phyloP scores from a whole-genome alignment of 2,113 vertebrate species.

The Prunella fulvescens region DNA sequence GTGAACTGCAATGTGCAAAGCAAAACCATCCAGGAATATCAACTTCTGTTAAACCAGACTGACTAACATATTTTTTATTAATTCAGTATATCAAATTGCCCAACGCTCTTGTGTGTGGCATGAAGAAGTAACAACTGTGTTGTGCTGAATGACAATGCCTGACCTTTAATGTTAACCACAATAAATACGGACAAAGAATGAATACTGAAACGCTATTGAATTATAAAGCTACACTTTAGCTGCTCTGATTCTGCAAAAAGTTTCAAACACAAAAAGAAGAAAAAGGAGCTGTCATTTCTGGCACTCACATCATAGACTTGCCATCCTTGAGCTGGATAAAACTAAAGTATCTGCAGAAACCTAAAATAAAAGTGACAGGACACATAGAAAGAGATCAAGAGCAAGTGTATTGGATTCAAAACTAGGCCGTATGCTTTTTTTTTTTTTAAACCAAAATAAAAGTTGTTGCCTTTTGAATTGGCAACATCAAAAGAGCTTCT shows the following conservation, averaged over 20 bases:
- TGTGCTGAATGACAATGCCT: not conserved
- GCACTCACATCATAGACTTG: not conserved
- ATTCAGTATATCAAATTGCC: not conserved
- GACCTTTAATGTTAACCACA: not conserved
- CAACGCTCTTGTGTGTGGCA: not conserved
- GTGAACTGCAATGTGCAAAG: not conserved
- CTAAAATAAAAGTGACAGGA: constrained; percentile 22
- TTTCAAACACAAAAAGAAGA: not conserved
- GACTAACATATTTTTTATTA: not conserved
- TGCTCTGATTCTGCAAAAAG: not conserved
- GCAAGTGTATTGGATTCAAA: not conserved
- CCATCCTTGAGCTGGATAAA: not conserved
- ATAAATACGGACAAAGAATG: not conserved
- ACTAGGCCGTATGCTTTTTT: not conserved
- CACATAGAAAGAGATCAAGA: not conserved
- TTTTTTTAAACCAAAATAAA: not conserved
- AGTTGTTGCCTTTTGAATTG: not conserved
- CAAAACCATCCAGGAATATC: not conserved
- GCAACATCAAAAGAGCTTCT: constrained; percentile 2
- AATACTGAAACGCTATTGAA: not conserved
- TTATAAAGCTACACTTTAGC: not conserved
- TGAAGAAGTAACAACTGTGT: not conserved
- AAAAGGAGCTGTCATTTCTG: constrained; percentile 17
- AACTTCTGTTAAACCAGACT: not conserved
- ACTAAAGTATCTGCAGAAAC: not conserved